Base-by-base conservation (phyloP, 2,888 invertebrate genomes). In the Aphodius granarius region DNA sequence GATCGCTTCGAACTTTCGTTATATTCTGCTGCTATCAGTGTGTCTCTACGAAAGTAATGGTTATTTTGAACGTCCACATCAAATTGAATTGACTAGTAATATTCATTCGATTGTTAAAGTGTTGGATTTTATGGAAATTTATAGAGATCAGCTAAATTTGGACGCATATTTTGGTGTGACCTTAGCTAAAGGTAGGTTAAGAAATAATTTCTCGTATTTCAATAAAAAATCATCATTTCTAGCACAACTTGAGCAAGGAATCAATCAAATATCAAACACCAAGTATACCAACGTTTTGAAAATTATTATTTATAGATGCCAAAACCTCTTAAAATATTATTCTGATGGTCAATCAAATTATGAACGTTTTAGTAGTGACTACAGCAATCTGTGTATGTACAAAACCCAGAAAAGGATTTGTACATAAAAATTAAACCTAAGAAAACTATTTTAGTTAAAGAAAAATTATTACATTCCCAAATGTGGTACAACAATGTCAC, bases 121-220 rank as follows among this genome's bases (percentile, higher is more conserved):
- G 22, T 77, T 88, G 2, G 79, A 83, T 78, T 88, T 85, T 68
- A 81, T 86, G 74, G 77, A 81, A 17, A 77, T 80, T 17, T 85
- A 85, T 77, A 83, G 84, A 18, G 75, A 82, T 2, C 83, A 87
- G 77, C 84, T 88, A 80, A 87, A 87, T 79, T 79, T 86, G 18
- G 88, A 88, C 76, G 85, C 84, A 3, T 79, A 83, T 64, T 82
- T 86, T 17, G 87, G 88, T 16, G 74, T 88, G 13, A 84, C 83
- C 5, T 81, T 88, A 63, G 84, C 84, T 2, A 82, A 87, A 85
- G 86, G 88, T 88, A n/a, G n/a, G n/a, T n/a, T n/a, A n/a, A n/a
- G n/a, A n/a, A n/a, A n/a, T n/a, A n/a, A n/a, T n/a, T n/a, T n/a
- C n/a, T 63, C 17, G 3, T 13, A 72, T 18, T 43, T 72, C 62